Conservation (phyloP, 2,113 vertebrate species). For the Varanus salvator region DNA sequence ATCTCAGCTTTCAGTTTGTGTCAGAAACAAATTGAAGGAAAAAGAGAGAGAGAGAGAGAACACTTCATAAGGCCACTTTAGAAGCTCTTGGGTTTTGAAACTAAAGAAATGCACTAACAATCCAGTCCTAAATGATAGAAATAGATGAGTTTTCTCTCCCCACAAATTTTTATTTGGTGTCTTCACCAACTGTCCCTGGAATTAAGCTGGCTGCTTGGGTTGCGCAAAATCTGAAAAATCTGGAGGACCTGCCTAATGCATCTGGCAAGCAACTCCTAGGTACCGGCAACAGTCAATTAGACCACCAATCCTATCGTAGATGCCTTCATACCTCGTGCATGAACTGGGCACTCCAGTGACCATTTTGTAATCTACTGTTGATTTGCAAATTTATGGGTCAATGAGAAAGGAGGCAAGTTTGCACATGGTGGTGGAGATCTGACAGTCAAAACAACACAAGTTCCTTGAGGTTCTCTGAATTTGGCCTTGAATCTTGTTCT, state of each 20-base stretch:
- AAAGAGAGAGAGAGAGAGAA: not conserved
- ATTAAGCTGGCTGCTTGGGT: not conserved
- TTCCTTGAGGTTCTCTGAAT: not conserved
- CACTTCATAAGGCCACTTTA: slow-evolving; percentile 11
- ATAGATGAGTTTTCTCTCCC: not conserved
- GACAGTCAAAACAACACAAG: too few relatives aligned
- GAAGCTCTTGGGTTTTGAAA: not conserved
- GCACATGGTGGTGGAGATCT: not conserved
- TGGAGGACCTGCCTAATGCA: not conserved
- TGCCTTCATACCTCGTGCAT: not conserved
- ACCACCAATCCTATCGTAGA: not conserved
- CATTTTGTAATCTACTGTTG: not conserved
- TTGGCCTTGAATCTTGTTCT: not conserved
- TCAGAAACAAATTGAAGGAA: slow-evolving; percentile 29
- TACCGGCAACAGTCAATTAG: not conserved
- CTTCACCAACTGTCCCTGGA: not conserved
- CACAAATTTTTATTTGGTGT: not conserved
- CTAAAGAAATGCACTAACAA: not conserved
- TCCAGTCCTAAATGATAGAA: not conserved
- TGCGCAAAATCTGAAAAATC: not conserved
- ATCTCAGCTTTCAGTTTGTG: slow-evolving; percentile 42
- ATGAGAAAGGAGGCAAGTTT: not conserved
- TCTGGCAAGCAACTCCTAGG: not conserved
- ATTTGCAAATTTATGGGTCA: not conserved
- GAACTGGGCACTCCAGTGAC: not conserved